A percentile compares a stretch with the other conserved stretches of the same genome.
phyloP scores from a whole-genome alignment of 2,797 vertebrate species.

The Tenualosa ilisha region DNA sequence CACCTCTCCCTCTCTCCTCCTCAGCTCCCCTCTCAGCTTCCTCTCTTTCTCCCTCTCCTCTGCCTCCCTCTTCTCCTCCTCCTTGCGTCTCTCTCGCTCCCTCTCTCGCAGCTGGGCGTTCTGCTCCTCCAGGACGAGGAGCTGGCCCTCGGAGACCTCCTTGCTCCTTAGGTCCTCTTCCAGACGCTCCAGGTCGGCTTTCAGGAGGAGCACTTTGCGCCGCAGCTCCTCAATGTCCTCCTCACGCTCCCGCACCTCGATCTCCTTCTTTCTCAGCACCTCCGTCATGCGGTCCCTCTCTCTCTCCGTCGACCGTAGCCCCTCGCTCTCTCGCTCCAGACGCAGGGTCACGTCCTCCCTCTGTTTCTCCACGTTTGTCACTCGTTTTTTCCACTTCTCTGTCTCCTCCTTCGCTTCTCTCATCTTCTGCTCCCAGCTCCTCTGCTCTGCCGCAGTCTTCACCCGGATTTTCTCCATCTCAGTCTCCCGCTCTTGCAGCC shows the following conservation, averaged over 20 bases:
- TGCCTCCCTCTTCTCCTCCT: conserved; percentile 47
- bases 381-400: conserved; percentile 43
- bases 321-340: conserved; percentile 30
- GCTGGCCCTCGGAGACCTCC: not conserved
- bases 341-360: not conserved
- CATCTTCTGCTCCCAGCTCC: conserved; percentile 33
- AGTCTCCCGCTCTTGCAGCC: conserved; percentile 37
- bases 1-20: conserved; percentile 50
- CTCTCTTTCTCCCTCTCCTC: conserved; percentile 49
- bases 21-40: conserved; percentile 40
- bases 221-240: conserved; percentile 42
- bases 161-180: conserved; percentile 1
- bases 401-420: conserved; percentile 45
- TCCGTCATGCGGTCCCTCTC: conserved; percentile 46
- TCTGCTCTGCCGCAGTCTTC: conserved; percentile 34
- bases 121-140: conserved; percentile 22
- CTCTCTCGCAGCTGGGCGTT: conserved; percentile 39
- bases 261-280: conserved; percentile 36
- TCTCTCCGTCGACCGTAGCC: conserved; percentile 37
- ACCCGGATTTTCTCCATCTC: conserved; percentile 41
- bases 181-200: conserved; percentile 9
- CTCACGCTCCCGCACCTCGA: conserved; percentile 47
- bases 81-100: conserved; percentile 32
- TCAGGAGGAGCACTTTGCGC: conserved; percentile 33
- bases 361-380: not conserved